phyloP scores from a whole-genome alignment of 1,140 invertebrate species.

The Meloidogyne chitwoodi region DNA sequence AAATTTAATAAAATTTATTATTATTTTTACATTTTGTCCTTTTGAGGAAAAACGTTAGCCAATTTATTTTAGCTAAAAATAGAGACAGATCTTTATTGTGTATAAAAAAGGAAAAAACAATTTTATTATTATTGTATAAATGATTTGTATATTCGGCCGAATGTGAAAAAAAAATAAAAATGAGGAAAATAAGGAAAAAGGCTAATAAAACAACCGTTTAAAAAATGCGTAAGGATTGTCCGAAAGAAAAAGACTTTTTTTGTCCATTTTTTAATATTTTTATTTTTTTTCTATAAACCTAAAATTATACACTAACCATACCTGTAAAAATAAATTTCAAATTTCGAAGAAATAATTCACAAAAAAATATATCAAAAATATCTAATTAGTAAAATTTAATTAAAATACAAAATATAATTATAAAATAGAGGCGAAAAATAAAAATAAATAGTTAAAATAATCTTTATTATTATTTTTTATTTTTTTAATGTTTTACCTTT shows the following conservation, averaged over 20 bases:
- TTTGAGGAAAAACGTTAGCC: neutral
- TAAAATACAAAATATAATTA: too few species aligned
- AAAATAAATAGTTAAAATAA: too few species aligned
- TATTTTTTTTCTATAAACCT: too few species aligned
- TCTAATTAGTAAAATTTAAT: too few species aligned
- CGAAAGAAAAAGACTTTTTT: neutral
- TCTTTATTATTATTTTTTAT: neutral
- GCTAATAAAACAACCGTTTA: neutral
- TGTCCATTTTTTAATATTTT: neutral
- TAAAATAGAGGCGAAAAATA: too few species aligned
- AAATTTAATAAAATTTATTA: neutral
- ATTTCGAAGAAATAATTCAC: too few species aligned
- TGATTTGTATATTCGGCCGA: neutral
- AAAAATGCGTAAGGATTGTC: neutral
- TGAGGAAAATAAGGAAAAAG: neutral
- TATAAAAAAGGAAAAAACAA: neutral
- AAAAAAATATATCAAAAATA: neutral
- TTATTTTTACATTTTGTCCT: neutral
- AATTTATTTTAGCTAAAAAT: neutral
- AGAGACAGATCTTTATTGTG: neutral
- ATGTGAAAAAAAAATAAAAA: neutral
- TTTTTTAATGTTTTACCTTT: neutral
- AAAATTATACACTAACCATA: too few species aligned
- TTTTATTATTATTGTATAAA: neutral
- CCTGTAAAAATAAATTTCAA: too few species aligned